Conservation (phyloP, 2,113 vertebrate genomes). For the Syngnathus scovelli region DNA sequence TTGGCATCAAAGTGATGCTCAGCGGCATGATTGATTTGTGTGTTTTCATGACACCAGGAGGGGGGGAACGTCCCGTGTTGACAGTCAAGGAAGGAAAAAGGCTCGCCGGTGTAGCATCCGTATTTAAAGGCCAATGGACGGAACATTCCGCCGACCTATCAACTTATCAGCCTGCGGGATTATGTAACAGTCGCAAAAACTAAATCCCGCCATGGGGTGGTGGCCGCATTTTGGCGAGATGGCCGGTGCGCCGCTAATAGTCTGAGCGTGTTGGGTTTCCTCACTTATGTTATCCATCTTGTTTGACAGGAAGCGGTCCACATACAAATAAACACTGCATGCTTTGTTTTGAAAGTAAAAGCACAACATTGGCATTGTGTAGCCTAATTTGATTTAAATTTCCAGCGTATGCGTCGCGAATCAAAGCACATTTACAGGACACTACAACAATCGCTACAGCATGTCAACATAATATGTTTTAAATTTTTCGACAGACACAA, state of each 20-base stretch:
- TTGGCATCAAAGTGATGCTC: constrained; percentile 7
- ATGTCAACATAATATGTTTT: no score
- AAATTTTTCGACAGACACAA: no score
- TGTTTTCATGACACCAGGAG: constrained; percentile 16
- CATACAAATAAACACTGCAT: background rate
- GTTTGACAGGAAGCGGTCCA: constrained; percentile 7
- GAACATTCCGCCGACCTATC: constrained; percentile 23
- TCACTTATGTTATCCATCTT: constrained; percentile 21
- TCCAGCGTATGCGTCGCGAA: background rate
- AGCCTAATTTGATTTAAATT: background rate
- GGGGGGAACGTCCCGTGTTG: constrained; percentile 30
- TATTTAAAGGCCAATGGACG: constrained; percentile 20
- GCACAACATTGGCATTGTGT: background rate
- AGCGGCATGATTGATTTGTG: constrained; percentile 1
- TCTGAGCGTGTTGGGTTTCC: constrained; percentile 39
- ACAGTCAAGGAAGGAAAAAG: constrained; percentile 37
- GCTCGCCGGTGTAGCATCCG: background rate
- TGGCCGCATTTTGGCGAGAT: constrained; percentile 9
- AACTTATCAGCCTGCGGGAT: constrained; percentile 9
- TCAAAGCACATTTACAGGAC: no score
- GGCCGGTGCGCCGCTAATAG: constrained; percentile 9
- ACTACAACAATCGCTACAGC: no score
- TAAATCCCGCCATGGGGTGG: background rate
- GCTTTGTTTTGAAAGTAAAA: constrained; percentile 4
- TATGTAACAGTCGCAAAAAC: constrained; percentile 27